Conservation (phyloP, 1,140 invertebrate species). For the Pseudomyrmex flavicornis region DNA sequence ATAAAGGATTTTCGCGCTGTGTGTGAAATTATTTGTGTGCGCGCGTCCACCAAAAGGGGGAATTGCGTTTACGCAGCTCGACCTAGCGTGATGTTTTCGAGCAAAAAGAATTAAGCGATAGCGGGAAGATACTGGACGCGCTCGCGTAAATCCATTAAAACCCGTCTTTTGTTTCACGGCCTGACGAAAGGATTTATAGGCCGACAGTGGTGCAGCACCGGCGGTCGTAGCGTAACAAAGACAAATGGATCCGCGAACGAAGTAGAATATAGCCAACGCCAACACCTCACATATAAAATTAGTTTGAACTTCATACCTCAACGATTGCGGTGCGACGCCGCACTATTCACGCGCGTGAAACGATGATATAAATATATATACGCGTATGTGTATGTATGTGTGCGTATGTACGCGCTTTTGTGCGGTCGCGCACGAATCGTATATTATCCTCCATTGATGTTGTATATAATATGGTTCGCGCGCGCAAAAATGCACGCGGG, state of each 20-base stretch:
- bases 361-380: constrained; percentile 44
- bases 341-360: constrained; percentile 23
- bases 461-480: constrained; percentile 28
- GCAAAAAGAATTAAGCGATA: constrained; percentile 48
- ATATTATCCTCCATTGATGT: constrained; percentile 73
- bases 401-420: constrained; percentile 24
- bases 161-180: constrained; percentile 48
- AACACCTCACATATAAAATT: constrained; percentile 54
- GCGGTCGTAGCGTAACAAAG: constrained; percentile 49
- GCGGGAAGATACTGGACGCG: constrained; percentile 35
- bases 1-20: constrained; percentile 25
- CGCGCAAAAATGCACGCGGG: neutral
- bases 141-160: constrained; percentile 54
- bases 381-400: neutral
- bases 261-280: constrained; percentile 37
- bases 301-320: constrained; percentile 40
- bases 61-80: neutral
- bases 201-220: constrained; percentile 28
- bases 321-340: neutral
- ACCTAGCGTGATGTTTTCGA: constrained; percentile 21
- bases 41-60: neutral
- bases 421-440: constrained; percentile 76
- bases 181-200: constrained; percentile 59
- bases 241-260: constrained; percentile 57
- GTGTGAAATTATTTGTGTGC: constrained; percentile 14